Evolutionary conservation across 1,140 invertebrate genomes (phyloP), one percentile per base, ranked within the genome.

Genomic region (Penaeus chinensis): DNA sequence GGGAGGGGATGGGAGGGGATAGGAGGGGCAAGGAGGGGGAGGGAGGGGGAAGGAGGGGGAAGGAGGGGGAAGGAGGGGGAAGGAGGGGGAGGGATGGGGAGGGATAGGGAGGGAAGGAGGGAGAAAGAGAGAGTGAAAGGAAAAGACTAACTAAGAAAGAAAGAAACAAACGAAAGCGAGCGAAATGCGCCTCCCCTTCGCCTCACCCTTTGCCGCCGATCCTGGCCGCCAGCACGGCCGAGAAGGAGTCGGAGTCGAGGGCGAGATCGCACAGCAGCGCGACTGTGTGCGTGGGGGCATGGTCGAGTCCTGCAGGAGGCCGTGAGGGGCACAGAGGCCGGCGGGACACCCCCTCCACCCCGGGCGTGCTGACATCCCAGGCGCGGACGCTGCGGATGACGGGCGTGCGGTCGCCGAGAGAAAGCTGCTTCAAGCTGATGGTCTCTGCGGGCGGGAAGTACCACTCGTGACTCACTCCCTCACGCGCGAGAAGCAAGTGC

Each of bases 231-330:
- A 94, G 92, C 37, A 94, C 92, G 93, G 94, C 94, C 42, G 92
- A 91, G 90, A 94, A 94, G 87, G 94, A 93, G 47, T 94, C 93
- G 87, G 93, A 93, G 69, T 93, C 91, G 32, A 93, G 91, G 7
- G 91, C 92, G 0, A 94, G 87, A 54, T 94, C 93, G 27, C 92
- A 92, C 90, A 94, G 93, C 42, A 94, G 89, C 13, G 93, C 93
- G 18, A 94, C 89, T 90, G 93, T 92, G 88, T 92, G 92, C 0
- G 91, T 90, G 18, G 85, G 66, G 32, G 74, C 85, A 63, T 79
- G 83, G 18, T 85, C 76, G 7, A 91, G 78, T 18, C 87, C 90
- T 0, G 89, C 84, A 18, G 91, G 89, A 20, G 91, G 89, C n/a
- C 76, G 81, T 18, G 82, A 27, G n/a, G 79, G 63, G 54, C 74